phyloP scores from a whole-genome alignment of 2,113 vertebrate genomes.

The Tachycineta bicolor region DNA sequence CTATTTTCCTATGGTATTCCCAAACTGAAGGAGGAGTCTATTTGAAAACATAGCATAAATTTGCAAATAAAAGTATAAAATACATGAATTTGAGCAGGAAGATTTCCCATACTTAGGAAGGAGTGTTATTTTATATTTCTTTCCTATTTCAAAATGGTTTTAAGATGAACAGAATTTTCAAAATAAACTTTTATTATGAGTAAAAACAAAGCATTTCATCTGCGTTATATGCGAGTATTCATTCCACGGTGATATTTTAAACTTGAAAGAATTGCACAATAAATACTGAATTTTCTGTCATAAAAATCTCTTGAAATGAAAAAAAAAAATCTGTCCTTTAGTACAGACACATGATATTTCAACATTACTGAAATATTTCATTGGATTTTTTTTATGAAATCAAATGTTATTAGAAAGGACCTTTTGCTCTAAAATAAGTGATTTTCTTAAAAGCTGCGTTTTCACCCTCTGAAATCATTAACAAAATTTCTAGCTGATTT shows the following conservation, averaged over 20 bases:
- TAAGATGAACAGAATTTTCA: background rate
- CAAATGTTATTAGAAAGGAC: background rate
- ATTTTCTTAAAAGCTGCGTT: background rate
- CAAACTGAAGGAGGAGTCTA: background rate
- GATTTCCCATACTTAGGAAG: background rate
- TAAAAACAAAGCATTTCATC: conserved; percentile 45
- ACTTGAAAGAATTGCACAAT: conserved; percentile 28
- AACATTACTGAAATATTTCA: background rate
- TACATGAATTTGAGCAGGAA: background rate
- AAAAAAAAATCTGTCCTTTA: background rate
- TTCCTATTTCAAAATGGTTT: background rate
- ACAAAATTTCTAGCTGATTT: background rate
- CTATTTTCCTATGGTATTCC: background rate
- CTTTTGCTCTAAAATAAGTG: background rate
- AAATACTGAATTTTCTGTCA: conserved; percentile 32
- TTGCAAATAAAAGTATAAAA: background rate
- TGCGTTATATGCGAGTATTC: background rate
- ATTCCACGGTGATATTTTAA: conserved; percentile 21
- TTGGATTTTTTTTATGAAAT: background rate
- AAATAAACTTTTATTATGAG: conserved; percentile 35
- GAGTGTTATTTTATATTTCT: background rate
- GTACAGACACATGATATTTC: background rate
- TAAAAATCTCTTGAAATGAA: background rate
- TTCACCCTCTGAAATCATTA: background rate
- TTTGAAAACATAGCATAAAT: background rate